phyloP scores from a whole-genome alignment of 2,113 vertebrate genomes.

The Hiodon tergisus region DNA sequence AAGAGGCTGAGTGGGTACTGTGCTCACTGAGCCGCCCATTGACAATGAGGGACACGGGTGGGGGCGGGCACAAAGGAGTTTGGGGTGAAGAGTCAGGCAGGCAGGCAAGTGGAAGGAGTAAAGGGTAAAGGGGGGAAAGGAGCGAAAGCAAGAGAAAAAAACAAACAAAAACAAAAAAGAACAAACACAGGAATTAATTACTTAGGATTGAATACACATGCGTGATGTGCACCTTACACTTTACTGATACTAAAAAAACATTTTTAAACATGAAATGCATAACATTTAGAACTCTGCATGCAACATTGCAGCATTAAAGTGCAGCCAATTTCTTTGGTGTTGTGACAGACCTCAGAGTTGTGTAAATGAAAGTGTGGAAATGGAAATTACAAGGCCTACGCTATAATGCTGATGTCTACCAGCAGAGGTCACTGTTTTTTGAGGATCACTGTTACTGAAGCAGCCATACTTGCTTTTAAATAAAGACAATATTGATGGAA shows the following conservation, averaged over 20 bases:
- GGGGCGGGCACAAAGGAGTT: conserved; percentile 19
- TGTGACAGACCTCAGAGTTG: neutral
- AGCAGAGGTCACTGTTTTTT: conserved; percentile 46
- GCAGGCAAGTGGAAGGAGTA: conserved; percentile 33
- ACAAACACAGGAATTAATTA: conserved; percentile 63
- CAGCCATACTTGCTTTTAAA: conserved; percentile 2
- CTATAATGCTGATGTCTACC: conserved; percentile 36
- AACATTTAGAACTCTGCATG: conserved; percentile 20
- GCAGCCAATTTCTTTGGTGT: neutral
- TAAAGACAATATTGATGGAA: too few relatives aligned
- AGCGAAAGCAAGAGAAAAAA: conserved; percentile 58
- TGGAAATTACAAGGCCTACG: conserved; percentile 18
- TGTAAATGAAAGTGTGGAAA: conserved; percentile 5
- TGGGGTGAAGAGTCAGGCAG: conserved; percentile 36
- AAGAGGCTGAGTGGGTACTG: conserved; percentile 21
- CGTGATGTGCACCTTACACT: conserved; percentile 35
- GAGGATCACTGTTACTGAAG: conserved; percentile 1
- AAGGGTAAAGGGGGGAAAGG: conserved; percentile 23
- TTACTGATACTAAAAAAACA: conserved; percentile 16
- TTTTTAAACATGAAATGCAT: conserved; percentile 18
- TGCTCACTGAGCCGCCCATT: conserved; percentile 27
- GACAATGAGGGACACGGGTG: neutral
- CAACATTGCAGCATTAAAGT: conserved; percentile 6
- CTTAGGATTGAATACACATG: conserved; percentile 60
- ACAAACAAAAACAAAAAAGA: conserved; percentile 25